phyloP scores from a whole-genome alignment of 2,113 vertebrate species.

The Pipra filicauda region DNA sequence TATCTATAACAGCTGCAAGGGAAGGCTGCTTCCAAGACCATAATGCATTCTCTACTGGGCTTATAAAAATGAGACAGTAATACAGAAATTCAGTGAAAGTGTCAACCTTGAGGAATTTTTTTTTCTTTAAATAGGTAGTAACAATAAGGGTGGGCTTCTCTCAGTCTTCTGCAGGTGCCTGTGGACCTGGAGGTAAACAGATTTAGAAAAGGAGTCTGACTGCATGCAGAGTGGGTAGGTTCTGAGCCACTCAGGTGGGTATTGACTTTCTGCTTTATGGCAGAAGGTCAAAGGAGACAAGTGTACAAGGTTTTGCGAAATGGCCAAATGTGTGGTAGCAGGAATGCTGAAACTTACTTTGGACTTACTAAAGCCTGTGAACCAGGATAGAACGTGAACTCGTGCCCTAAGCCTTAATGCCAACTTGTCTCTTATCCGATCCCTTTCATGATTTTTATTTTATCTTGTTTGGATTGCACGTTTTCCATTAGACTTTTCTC shows the following conservation, averaged over 20 bases:
- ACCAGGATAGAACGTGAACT: background rate
- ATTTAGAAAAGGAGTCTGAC: background rate
- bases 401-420: background rate
- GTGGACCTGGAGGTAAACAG: background rate
- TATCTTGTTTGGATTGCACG: background rate
- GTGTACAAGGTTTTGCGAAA: background rate
- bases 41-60: background rate
- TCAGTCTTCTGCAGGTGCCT: background rate
- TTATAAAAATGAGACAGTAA: background rate
- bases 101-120: background rate
- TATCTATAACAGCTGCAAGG: background rate
- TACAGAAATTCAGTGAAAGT: background rate
- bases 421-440: background rate
- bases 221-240: background rate
- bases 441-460: background rate
- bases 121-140: background rate
- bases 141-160: background rate
- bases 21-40: background rate
- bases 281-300: background rate
- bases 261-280: background rate
- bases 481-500: background rate
- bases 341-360: background rate
- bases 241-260: background rate
- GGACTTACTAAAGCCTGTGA: accelerated
- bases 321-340: background rate